Conservation (phyloP, 2,888 invertebrate genomes). For the Philaethria dido region DNA sequence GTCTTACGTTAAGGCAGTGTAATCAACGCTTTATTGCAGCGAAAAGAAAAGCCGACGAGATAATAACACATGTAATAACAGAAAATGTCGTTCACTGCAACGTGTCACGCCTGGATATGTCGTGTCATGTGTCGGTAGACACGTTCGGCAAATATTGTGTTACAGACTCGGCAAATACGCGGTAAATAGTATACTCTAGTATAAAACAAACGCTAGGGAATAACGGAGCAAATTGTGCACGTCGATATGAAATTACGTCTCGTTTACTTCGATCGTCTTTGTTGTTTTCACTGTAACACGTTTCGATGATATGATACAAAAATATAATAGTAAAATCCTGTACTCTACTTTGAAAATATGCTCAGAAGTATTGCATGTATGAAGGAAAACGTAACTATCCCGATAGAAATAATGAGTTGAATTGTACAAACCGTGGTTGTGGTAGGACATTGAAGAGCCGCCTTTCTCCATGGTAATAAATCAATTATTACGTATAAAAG, state of each 20-base stretch:
- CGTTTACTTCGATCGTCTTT: conserved; percentile 69
- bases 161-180: conserved; percentile 77
- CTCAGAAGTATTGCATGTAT: not conserved
- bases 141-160: conserved; percentile 82
- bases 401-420: conserved; percentile 49
- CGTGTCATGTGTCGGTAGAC: conserved; percentile 75
- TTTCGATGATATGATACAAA: conserved; percentile 57
- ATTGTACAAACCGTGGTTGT: conserved; percentile 53
- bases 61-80: conserved; percentile 74
- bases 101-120: conserved; percentile 80
- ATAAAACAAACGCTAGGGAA: conserved; percentile 72
- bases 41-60: conserved; percentile 76
- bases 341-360: not conserved
- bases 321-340: conserved; percentile 17
- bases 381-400: conserved; percentile 22
- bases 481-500: conserved; percentile 75
- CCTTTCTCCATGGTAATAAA: conserved; percentile 65
- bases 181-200: conserved; percentile 61
- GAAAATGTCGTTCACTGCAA: conserved; percentile 65
- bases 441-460: conserved; percentile 32
- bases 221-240: conserved; percentile 65
- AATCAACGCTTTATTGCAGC: conserved; percentile 79
- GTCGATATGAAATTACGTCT: conserved; percentile 74
- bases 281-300: conserved; percentile 63
- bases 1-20: conserved; percentile 57